These are phyloP conservation scores for Paramuricea clavata DNA, from an alignment of 92 coral and sea anemone species.

Conservation along the genomic window DNA sequence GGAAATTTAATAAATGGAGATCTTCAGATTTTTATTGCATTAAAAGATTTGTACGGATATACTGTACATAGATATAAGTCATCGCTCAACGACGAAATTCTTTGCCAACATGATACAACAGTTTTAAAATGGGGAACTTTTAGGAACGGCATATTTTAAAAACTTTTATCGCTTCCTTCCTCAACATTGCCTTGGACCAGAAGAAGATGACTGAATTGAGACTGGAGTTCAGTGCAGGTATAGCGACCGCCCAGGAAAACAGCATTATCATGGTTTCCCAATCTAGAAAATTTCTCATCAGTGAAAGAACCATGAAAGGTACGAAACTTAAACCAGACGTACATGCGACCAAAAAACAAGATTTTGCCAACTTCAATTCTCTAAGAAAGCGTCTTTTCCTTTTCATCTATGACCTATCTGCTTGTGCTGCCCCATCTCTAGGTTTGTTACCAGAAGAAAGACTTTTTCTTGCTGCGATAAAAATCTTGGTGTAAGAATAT, in stretches of 20 bases:
- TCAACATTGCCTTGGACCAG: too few relatives aligned
- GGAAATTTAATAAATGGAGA: too few relatives aligned
- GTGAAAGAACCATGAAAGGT: background rate
- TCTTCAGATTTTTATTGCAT: too few relatives aligned
- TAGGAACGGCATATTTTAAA: too few relatives aligned
- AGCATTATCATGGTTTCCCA: background rate
- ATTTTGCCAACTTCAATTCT: too few relatives aligned
- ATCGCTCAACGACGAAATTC: too few relatives aligned
- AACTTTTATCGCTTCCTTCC: too few relatives aligned
- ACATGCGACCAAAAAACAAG: background rate
- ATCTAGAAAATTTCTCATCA: background rate
- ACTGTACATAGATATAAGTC: too few relatives aligned
- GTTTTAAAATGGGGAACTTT: too few relatives aligned
- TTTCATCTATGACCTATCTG: background rate
- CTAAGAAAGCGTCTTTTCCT: background rate
- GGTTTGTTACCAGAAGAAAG: background rate
- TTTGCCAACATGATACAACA: too few relatives aligned
- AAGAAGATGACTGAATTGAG: background rate
- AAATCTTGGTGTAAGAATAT: background rate
- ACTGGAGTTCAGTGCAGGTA: background rate
- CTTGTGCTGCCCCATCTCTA: background rate
- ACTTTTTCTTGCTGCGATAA: background rate
- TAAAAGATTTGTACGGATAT: too few relatives aligned
- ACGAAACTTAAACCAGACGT: background rate
- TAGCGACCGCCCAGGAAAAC: background rate